phyloP scores from a whole-genome alignment of 2,113 vertebrate species.

The Phyllostomus hastatus region DNA sequence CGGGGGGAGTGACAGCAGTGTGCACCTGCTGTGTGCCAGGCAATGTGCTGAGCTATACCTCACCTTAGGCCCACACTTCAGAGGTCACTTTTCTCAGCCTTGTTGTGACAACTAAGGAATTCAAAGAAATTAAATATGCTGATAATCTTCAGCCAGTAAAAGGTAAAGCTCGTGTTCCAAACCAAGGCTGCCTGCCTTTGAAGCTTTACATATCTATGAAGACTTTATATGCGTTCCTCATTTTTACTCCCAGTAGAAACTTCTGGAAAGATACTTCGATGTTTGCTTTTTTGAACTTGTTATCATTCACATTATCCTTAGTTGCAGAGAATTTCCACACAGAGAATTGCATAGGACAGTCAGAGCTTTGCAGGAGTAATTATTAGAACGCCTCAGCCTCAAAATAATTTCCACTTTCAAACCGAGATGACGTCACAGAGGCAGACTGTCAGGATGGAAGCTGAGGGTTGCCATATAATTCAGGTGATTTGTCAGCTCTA shows the following conservation, averaged over 20 bases:
- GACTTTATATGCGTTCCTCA: background rate
- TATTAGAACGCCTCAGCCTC: background rate
- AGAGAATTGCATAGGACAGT: background rate
- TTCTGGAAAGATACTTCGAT: background rate
- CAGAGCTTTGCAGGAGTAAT: background rate
- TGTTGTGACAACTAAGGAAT: background rate
- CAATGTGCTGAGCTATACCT: background rate
- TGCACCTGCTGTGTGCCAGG: background rate
- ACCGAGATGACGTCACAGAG: background rate
- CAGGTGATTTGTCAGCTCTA: background rate
- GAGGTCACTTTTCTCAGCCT: background rate
- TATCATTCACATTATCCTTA: background rate
- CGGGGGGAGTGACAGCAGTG: background rate
- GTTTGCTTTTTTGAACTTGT: background rate
- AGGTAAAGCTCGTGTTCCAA: background rate
- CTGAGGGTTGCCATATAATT: background rate
- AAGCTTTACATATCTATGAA: background rate
- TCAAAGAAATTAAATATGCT: background rate
- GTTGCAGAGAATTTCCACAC: background rate
- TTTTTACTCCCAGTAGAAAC: background rate
- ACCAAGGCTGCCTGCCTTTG: background rate
- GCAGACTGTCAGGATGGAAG: background rate
- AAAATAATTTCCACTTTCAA: background rate
- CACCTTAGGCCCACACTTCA: too few species aligned
- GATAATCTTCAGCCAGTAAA: background rate